Conservation (phyloP, 2,113 vertebrate species). For the Urocitellus parryii region DNA sequence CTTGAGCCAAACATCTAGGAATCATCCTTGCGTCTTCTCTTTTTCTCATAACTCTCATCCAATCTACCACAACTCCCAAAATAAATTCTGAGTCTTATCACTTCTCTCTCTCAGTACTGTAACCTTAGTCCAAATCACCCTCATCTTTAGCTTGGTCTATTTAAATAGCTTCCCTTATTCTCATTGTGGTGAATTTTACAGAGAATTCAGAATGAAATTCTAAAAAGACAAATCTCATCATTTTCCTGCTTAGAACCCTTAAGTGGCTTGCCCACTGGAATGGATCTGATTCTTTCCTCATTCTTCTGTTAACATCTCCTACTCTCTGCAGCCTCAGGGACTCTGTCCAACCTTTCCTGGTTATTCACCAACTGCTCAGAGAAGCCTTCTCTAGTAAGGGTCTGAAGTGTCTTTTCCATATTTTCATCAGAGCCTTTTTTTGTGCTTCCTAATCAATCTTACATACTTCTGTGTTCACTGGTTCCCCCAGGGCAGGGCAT, state of each 20-base stretch:
- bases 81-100: background rate
- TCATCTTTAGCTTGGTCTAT: background rate
- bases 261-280: background rate
- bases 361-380: too few relatives aligned
- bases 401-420: background rate
- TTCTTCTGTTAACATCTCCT: background rate
- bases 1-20: constrained; percentile 46
- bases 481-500: background rate
- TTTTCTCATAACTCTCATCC: background rate
- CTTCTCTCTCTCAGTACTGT: background rate
- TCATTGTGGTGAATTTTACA: background rate
- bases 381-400: background rate
- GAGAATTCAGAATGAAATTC: background rate
- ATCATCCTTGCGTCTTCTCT: background rate
- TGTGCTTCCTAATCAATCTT: background rate
- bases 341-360: background rate
- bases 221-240: background rate
- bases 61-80: background rate
- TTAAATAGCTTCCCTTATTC: background rate
- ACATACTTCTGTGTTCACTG: background rate
- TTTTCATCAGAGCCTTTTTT: background rate
- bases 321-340: background rate
- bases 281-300: background rate
- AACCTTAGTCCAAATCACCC: background rate
- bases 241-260: background rate